phyloP scores from a whole-genome alignment of 2,888 invertebrate species.

The Hypsopygia costalis region DNA sequence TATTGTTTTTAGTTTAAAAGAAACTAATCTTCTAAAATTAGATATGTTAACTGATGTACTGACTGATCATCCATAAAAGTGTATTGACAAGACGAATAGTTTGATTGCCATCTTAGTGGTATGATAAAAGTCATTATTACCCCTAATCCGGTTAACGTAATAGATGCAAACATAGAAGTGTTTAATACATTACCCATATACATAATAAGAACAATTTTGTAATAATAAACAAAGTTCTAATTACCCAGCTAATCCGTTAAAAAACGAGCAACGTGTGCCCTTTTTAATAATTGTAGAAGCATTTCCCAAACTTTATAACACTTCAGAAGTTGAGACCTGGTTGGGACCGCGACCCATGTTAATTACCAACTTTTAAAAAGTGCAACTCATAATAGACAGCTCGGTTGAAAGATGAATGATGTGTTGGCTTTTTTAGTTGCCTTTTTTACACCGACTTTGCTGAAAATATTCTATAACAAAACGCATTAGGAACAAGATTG shows the following conservation, averaged over 20 bases:
- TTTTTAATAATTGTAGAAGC: slow-evolving; percentile 65
- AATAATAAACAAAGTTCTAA: slow-evolving; percentile 28
- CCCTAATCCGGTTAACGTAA: too few species aligned
- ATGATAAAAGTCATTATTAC: too few species aligned
- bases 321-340: slow-evolving; percentile 66
- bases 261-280: slow-evolving; percentile 39
- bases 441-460: slow-evolving; percentile 37
- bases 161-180: too few species aligned
- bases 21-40: too few species aligned
- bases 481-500: background rate
- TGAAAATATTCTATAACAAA: slow-evolving; percentile 28
- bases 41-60: too few species aligned
- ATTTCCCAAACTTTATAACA: slow-evolving; percentile 65
- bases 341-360: slow-evolving; percentile 61
- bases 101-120: too few species aligned
- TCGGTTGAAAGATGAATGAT: slow-evolving; percentile 73
- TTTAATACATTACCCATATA: too few species aligned
- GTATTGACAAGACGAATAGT: too few species aligned
- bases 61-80: too few species aligned
- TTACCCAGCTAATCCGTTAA: slow-evolving; percentile 19
- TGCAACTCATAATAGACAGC: slow-evolving; percentile 79
- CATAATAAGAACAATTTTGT: too few species aligned
- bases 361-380: slow-evolving; percentile 77
- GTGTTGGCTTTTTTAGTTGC: slow-evolving; percentile 50
- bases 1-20: too few species aligned